phyloP scores from a whole-genome alignment of 2,113 vertebrate species.

The Amia ocellicauda region DNA sequence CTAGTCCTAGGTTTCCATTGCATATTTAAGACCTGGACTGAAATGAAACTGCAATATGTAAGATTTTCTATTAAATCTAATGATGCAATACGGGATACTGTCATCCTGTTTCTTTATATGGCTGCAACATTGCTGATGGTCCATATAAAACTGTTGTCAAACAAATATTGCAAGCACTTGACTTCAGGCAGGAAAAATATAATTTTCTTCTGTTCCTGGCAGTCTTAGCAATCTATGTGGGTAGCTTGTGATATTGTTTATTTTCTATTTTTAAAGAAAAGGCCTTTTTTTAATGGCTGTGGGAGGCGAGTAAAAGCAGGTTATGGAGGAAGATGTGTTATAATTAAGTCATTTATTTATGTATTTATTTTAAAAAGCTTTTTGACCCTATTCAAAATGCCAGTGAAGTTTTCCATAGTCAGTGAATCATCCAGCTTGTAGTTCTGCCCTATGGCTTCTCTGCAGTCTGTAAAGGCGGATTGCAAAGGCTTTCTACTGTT shows the following conservation, averaged over 20 bases:
- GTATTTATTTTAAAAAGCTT: slow-evolving; percentile 16
- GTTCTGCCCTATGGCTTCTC: background rate
- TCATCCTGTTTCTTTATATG: too few relatives aligned
- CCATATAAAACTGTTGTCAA: too few relatives aligned
- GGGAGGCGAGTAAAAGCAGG: slow-evolving; percentile 40
- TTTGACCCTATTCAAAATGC: slow-evolving; percentile 8
- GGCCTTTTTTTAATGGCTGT: slow-evolving; percentile 21
- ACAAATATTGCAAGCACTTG: too few relatives aligned
- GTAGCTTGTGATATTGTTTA: slow-evolving; percentile 12
- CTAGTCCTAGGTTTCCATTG: too few relatives aligned
- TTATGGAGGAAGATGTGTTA: slow-evolving; percentile 23
- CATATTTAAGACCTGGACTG: too few relatives aligned
- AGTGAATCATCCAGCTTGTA: slow-evolving; percentile 15
- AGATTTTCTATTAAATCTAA: too few relatives aligned
- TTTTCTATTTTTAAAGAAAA: slow-evolving; percentile 19
- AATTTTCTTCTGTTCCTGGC: too few relatives aligned
- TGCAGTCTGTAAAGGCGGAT: background rate
- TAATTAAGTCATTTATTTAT: slow-evolving; percentile 28
- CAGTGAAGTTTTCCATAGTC: background rate
- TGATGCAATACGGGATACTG: too few relatives aligned
- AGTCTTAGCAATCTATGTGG: background rate
- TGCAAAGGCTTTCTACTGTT: too few relatives aligned
- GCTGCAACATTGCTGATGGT: too few relatives aligned
- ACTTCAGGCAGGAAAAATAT: too few relatives aligned
- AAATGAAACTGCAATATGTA: too few relatives aligned